Evolutionary conservation across 2,113 vertebrate species (phyloP), one percentile per base, ranked within the genome.

Genomic region (Fulica atra): DNA sequence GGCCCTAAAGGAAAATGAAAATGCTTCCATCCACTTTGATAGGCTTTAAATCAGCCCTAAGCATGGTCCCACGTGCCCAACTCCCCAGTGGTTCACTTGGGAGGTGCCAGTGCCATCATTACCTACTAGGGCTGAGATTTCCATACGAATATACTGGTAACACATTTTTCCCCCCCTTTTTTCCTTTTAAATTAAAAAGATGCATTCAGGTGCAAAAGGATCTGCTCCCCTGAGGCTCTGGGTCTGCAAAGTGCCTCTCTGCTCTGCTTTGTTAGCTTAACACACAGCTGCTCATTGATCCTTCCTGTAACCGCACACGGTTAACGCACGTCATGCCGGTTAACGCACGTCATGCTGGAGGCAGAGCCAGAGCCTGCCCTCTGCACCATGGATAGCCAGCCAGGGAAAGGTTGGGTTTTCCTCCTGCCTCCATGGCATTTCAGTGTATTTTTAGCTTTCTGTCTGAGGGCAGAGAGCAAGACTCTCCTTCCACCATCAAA

Each of bases 141-240:
- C 85, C 6, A 69, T 51, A 81, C 50, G 50, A 42, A 33, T 16
- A 23, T 0, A 1, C 35, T 29, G 56, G 64, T 15, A 63, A 28
- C 77, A 66, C 18, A 42, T 54, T 2, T 8, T 8, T 8, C 12
- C 8, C 60, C 68, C 44, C 44, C 73, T 31, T 24, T 50, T 26
- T 10, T 25, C 17, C 57, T 69, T 73, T 64, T 80, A 29, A 35
- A 92, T 84, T 81, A 68, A 92, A 79, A 93, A 84, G 33, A 56
- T 81, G 65, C 87, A 57, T 38, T 68, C n/a, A 51, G 65, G 81
- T 91, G 87, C 80, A 71, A 53, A 88, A 78, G 48, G 69, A 86
- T 78, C 64, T 85, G 81, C 57, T 81, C 33, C 57, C 71, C 26
- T 0, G 4, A 51, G 77, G 56, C 33, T 48, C 72, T 6, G 9